Percentiles rank a stretch among this genome's conserved stretches.
Evolutionary conservation across 2,797 vertebrate genomes (phyloP).

Genomic region (Ptychadena robeensis): DNA sequence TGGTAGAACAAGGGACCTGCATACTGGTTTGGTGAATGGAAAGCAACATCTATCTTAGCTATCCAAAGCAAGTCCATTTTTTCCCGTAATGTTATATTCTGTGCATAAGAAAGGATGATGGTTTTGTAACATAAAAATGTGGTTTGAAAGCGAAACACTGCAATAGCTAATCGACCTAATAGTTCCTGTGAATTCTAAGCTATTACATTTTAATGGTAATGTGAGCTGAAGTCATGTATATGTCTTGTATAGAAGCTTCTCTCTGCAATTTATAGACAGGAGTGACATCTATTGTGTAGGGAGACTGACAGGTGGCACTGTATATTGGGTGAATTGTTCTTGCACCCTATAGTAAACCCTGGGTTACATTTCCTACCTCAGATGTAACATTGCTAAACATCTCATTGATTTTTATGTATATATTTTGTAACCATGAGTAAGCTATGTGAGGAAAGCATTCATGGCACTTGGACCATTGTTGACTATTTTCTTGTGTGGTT

Average conservation of each 20-base stretch:
- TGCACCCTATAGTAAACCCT: not conserved
- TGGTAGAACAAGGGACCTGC: too few relatives aligned
- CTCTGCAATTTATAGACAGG: not conserved
- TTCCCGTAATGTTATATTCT: too few relatives aligned
- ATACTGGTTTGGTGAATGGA: too few relatives aligned
- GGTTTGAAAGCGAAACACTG: not conserved
- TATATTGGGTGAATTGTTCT: not conserved
- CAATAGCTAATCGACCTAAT: not conserved
- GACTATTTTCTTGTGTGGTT: not conserved
- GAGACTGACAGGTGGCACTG: not conserved
- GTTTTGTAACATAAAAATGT: too few relatives aligned
- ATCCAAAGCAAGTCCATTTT: too few relatives aligned
- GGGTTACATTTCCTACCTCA: not conserved
- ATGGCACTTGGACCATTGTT: not conserved
- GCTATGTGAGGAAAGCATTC: not conserved
- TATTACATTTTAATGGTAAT: not conserved
- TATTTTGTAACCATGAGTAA: too few relatives aligned
- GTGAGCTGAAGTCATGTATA: not conserved
- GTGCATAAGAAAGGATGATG: too few relatives aligned
- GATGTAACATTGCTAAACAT: not conserved
- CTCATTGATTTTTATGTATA: too few relatives aligned
- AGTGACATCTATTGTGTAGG: constrained; percentile 1
- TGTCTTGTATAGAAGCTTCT: not conserved
- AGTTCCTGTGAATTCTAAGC: too few relatives aligned
- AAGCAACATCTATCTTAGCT: too few relatives aligned